phyloP scores from a whole-genome alignment of 2,888 invertebrate genomes.

The Lumbricus terrestris region DNA sequence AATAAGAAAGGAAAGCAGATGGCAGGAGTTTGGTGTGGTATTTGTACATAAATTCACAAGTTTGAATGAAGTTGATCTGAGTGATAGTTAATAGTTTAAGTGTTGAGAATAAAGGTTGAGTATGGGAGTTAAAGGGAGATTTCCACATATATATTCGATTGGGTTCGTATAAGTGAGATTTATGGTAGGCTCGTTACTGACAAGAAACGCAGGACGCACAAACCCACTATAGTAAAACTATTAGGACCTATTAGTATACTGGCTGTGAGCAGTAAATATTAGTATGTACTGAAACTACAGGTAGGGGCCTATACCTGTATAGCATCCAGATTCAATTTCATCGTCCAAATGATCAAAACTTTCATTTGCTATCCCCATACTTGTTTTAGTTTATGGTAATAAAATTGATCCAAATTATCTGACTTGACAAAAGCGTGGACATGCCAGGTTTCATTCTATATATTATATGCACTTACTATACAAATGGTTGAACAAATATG shows the following conservation, averaged over 20 bases:
- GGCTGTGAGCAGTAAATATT: background rate
- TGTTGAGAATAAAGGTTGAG: too few relatives aligned
- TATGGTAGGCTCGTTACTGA: background rate
- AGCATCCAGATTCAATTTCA: background rate
- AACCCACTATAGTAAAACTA: background rate
- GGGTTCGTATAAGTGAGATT: background rate
- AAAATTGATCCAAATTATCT: background rate
- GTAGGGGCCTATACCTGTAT: background rate
- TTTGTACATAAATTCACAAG: too few relatives aligned
- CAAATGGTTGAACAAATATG: slow-evolving; percentile 3
- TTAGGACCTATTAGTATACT: background rate
- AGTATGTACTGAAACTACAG: background rate
- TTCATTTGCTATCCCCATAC: background rate
- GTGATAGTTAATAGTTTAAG: too few relatives aligned
- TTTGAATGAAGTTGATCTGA: too few relatives aligned
- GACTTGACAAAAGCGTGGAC: background rate
- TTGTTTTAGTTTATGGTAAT: background rate
- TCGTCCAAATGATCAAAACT: background rate
- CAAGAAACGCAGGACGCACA: background rate
- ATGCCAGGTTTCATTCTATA: background rate
- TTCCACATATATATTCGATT: background rate
- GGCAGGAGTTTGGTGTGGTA: too few relatives aligned
- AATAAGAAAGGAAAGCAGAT: too few relatives aligned
- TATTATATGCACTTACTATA: background rate
- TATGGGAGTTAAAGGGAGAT: too few relatives aligned